These are phyloP conservation scores for Odontothrips loti DNA, from an alignment of 2,888 invertebrate genomes.

Conservation along the genomic window DNA sequence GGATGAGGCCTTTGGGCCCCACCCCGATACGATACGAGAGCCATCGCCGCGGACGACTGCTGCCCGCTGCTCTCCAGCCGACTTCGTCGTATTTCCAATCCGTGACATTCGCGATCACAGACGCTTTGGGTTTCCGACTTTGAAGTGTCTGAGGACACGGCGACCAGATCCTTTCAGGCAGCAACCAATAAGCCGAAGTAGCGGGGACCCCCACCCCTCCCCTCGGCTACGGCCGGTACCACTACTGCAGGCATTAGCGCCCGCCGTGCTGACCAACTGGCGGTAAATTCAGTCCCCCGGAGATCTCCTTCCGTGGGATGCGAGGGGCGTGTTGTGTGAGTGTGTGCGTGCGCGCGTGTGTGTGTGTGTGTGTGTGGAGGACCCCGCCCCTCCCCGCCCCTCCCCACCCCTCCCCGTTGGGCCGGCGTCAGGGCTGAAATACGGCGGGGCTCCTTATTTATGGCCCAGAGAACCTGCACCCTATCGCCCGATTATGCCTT, in stretches of 20 bases:
- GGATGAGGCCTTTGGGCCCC: no score
- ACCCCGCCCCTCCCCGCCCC: background rate
- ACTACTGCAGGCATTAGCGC: background rate
- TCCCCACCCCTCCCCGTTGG: background rate
- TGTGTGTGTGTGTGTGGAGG: background rate
- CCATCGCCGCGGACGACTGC: no score
- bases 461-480: constrained; percentile 11
- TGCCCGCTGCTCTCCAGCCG: no score
- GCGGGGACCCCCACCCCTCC: background rate
- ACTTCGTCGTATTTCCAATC: no score
- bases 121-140: no score
- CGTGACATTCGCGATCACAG: no score
- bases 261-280: background rate
- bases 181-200: background rate
- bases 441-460: constrained; percentile 19
- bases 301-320: no score
- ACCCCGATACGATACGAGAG: no score
- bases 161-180: background rate
- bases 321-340: no score
- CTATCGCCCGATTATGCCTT: constrained; percentile 22
- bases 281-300: background rate
- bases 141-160: background rate
- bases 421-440: background rate
- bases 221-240: no score
- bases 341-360: background rate